Base-by-base conservation (phyloP, 2,113 vertebrate species). In the Calyptommatus sinebrachiatus region DNA sequence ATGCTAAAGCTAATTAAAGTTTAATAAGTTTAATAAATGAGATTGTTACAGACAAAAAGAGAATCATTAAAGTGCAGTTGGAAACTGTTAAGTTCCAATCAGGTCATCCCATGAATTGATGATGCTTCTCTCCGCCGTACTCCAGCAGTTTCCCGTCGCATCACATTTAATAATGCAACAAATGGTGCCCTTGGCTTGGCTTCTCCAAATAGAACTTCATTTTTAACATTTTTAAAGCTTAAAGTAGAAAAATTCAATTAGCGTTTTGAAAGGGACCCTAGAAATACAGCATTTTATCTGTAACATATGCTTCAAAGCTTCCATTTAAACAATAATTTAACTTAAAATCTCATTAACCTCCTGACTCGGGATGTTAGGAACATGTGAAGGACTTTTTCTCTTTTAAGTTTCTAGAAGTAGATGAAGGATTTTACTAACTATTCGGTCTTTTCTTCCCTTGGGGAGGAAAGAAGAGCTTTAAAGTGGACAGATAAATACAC, bases 11-110 rank as follows among this genome's bases (percentile, higher is more conserved):
- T 96, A 95, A 97, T 94, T 96, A 97, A 96, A 96, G 94, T 96
- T 97, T 96, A 96, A 96, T 97, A 95, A 95, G 94, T 94, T 97
- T 97, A 96, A 95, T 93, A 95, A 95, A 96, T 96, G 94, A 92
- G 92, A 93, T 94, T 92, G 93, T 95, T 95, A 94, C 81, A 18
- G 95, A 93, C 80, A 82, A 91, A 94, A 94, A 94, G 76, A 91
- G 92, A 94, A 90, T 92, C 93, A 95, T 96, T 96, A 94, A 94
- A 95, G 95, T 79, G 77, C 91, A 91, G 83, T 90, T 92, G 94
- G 93, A 90, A 93, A 93, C 90, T 85, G 87, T 92, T 91, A 93
- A 92, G 91, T 93, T 92, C 87, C 84, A 88, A 89, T 92, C 89
- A 87, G 87, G 91, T 94, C 94, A 94, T 85, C 50, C 92, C 89